These are phyloP conservation scores for Synodontis membranacea DNA, from an alignment of 2,113 vertebrate genomes.

Conservation along the genomic window DNA sequence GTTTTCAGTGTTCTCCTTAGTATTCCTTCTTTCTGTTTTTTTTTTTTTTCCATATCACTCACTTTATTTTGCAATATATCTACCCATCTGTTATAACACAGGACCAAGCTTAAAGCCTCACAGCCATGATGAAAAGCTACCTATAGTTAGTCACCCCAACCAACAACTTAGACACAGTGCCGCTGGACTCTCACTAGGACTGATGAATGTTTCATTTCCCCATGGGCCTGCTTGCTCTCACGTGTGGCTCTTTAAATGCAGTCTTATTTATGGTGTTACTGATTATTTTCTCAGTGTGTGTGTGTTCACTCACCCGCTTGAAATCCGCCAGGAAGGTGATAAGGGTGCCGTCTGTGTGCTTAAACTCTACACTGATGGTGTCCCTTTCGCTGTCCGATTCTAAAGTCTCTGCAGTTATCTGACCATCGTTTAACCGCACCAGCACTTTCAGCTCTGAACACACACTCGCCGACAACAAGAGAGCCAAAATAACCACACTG, in stretches of 20 bases:
- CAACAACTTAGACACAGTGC: no score
- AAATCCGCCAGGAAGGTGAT: constrained; percentile 80
- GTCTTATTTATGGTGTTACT: not conserved
- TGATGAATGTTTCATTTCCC: not conserved
- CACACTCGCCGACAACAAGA: constrained; percentile 30
- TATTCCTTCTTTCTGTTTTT: no score
- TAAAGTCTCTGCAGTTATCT: constrained; percentile 78
- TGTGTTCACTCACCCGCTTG: constrained; percentile 72
- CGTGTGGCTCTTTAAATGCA: not conserved
- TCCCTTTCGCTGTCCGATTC: constrained; percentile 79
- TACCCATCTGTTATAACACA: no score
- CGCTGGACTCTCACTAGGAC: no score
- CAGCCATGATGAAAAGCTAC: no score
- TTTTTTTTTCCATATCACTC: no score
- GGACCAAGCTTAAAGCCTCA: no score
- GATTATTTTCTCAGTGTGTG: not conserved
- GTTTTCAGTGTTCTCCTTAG: no score
- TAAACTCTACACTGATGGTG: constrained; percentile 80
- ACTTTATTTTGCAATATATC: no score
- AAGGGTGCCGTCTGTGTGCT: constrained; percentile 78
- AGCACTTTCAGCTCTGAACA: constrained; percentile 76
- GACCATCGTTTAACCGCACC: constrained; percentile 76
- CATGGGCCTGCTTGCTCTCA: not conserved
- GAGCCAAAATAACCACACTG: not conserved
- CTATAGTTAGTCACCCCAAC: no score